phyloP scores from a whole-genome alignment of 2,113 vertebrate species.

The Nothobranchius furzeri region DNA sequence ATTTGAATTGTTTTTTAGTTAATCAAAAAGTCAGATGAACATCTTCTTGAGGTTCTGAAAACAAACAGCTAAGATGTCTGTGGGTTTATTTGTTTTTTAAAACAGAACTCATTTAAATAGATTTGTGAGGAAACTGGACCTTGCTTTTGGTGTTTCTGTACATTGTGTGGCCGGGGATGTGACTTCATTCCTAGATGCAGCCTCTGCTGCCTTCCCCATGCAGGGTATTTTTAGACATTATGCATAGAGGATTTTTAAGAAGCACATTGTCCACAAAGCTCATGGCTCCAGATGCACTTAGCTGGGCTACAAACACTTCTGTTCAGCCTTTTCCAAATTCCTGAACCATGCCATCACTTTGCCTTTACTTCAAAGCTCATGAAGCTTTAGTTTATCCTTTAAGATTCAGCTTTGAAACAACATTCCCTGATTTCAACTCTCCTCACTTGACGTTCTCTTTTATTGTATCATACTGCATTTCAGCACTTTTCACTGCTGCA shows the following conservation, averaged over 20 bases:
- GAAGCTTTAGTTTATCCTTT: conserved; percentile 17
- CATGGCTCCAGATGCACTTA: conserved; percentile 36
- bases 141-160: too few relatives aligned
- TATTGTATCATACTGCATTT: conserved; percentile 14
- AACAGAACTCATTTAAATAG: neutral
- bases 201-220: conserved; percentile 36
- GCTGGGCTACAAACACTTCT: conserved; percentile 3
- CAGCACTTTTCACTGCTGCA: conserved; percentile 30
- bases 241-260: conserved; percentile 58
- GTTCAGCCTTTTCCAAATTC: conserved; percentile 11
- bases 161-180: conserved; percentile 26
- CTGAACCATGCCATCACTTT: conserved; percentile 20
- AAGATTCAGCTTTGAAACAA: conserved; percentile 9
- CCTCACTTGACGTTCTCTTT: conserved; percentile 18
- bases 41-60: too few relatives aligned
- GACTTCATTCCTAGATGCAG: conserved; percentile 57
- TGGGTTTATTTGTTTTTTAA: too few relatives aligned
- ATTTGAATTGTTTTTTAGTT: too few relatives aligned
- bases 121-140: neutral
- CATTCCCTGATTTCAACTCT: conserved; percentile 27
- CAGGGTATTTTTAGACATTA: conserved; percentile 67
- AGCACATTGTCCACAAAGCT: conserved; percentile 53
- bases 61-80: too few relatives aligned
- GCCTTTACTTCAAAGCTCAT: conserved; percentile 23
- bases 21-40: too few relatives aligned